Conservation (phyloP, 2,888 invertebrate species). For the Busseola fusca region DNA sequence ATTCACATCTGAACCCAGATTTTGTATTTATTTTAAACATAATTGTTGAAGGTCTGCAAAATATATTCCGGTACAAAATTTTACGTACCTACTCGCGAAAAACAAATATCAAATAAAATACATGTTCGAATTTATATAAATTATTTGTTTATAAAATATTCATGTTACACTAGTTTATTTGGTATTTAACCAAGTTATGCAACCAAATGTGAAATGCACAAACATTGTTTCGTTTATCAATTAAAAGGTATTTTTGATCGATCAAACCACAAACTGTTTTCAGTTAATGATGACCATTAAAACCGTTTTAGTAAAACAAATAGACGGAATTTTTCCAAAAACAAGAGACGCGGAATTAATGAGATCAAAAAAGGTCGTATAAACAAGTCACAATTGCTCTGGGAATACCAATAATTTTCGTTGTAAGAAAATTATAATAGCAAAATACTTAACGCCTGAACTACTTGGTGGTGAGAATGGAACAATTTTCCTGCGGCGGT, state of each 20-base stretch:
- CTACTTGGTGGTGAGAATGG: too few relatives aligned
- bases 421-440: slow-evolving; percentile 31
- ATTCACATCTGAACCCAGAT: slow-evolving; percentile 23
- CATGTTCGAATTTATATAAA: background rate
- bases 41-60: slow-evolving; percentile 2
- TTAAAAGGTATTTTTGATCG: slow-evolving; percentile 26
- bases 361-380: slow-evolving; percentile 49
- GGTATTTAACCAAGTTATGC: slow-evolving; percentile 26
- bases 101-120: slow-evolving; percentile 12
- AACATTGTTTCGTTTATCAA: slow-evolving; percentile 35
- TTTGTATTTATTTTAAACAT: slow-evolving; percentile 14
- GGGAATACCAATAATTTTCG: slow-evolving; percentile 29
- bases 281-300: slow-evolving; percentile 32
- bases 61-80: slow-evolving; percentile 8
- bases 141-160: background rate
- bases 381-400: slow-evolving; percentile 38
- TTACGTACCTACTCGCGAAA: background rate
- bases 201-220: slow-evolving; percentile 25
- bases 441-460: too few relatives aligned
- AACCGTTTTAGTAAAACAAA: slow-evolving; percentile 49
- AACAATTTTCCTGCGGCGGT: too few relatives aligned
- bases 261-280: slow-evolving; percentile 18
- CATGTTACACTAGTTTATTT: slow-evolving; percentile 19
- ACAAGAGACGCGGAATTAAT: slow-evolving; percentile 52
- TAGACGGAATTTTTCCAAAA: slow-evolving; percentile 39